A percentile compares a stretch with the other conserved stretches of the same genome.
phyloP scores from a whole-genome alignment of 1,140 invertebrate genomes.

The Andricus grossulariae region DNA sequence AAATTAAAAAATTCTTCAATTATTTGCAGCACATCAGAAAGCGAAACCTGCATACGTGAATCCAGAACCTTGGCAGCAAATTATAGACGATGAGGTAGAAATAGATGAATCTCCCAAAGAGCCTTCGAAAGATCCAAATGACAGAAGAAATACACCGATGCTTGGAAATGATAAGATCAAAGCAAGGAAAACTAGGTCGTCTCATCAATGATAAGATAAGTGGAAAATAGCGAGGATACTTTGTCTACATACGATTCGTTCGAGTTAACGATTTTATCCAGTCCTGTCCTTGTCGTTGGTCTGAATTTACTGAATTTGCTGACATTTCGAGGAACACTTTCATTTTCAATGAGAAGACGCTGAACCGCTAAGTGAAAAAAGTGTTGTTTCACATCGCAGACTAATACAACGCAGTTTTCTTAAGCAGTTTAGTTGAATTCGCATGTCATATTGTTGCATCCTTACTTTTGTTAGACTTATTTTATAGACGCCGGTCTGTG shows the following conservation, averaged over 20 bases:
- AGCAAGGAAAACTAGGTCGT: conserved; percentile 5
- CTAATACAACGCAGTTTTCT: too few species aligned
- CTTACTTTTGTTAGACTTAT: too few species aligned
- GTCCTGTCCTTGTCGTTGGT: neutral
- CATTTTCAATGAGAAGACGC: neutral
- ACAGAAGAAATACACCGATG: neutral
- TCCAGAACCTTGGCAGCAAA: conserved; percentile 66
- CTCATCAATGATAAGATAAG: conserved; percentile 40
- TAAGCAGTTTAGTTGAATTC: too few species aligned
- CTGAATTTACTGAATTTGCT: neutral
- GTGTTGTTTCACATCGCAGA: too few species aligned
- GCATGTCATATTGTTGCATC: too few species aligned
- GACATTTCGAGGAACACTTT: neutral
- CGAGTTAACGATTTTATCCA: neutral
- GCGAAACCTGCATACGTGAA: conserved; percentile 69
- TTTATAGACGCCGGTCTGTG: too few species aligned
- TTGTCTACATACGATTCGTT: neutral
- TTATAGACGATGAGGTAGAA: conserved; percentile 50
- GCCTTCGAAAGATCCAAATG: conserved; percentile 25
- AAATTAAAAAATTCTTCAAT: neutral
- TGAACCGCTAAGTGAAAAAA: too few species aligned
- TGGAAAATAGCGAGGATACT: neutral
- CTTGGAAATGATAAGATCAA: conserved; percentile 40
- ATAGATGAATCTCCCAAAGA: conserved; percentile 30
- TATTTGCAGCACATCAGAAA: conserved; percentile 66